Base-by-base conservation (phyloP, 2,888 invertebrate genomes). In the Himalopsyche japonica region DNA sequence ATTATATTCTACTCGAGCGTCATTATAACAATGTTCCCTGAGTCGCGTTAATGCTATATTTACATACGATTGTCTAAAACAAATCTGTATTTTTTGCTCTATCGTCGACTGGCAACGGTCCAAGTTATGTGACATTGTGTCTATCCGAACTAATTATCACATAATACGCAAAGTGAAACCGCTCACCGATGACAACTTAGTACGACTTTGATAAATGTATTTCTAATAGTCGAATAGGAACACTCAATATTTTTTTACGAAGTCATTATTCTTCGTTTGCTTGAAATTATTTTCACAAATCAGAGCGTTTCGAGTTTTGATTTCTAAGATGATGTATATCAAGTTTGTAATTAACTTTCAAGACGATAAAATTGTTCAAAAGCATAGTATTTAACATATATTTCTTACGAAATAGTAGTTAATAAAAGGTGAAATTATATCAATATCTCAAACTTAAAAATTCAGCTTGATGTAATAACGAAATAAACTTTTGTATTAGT, bases 111-210 rank as follows among this genome's bases (percentile, higher is more conserved):
- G 70, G 70, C 70, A 70, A 4, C 15, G 5, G 4, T 70, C 27
- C 70, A 70, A 70, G 70, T 70, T 70, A 70, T 70, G 70, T 70
- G 70, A 70, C 70, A 70, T 70, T 70, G 70, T 70, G 70, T 70
- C 70, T 70, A 30, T 27, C 27, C 30, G 15, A 30, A 70, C 70
- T 70, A 70, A 70, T 70, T 70, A 70, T 70, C 70, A 27, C 70
- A 70, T 70, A 27, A 27, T 30, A 15, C 27, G 70, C 70, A 70
- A 70, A 70, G 70, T 70, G 70, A 70, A 70, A 70, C 27, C 30
- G 70, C 27, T 30, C 70, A 70, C 70, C 27, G 70, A 70, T 30
- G 70, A 70, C 70, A 70, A 70, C 70, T 70, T 5, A 10, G 43
- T 43, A 43, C 43, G 70, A 70, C 70, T 30, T 70, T 70, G 70